A percentile compares a stretch with the other conserved stretches of the same genome.
Evolutionary conservation across 2,888 invertebrate genomes (phyloP).

Genomic region (Coenonympha glycerion): DNA sequence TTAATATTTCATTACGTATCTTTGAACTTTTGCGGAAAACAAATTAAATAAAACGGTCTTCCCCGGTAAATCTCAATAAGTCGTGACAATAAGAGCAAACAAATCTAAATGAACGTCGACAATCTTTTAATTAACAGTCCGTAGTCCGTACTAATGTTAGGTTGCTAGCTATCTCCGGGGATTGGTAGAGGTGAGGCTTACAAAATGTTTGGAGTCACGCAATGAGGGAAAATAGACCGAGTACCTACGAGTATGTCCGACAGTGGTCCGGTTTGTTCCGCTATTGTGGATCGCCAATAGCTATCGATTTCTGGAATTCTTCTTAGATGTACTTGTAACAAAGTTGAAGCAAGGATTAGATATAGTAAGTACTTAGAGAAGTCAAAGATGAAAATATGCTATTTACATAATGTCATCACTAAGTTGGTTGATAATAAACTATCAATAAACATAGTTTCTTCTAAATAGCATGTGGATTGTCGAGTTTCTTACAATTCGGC

Average conservation of each 20-base stretch:
- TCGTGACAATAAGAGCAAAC: constrained; percentile 40
- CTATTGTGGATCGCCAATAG: constrained; percentile 13
- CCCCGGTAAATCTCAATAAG: constrained; percentile 35
- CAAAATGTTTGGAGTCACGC: constrained; percentile 70
- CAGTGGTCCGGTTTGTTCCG: constrained; percentile 22
- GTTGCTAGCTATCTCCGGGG: constrained; percentile 47
- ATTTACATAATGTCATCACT: too few relatives aligned
- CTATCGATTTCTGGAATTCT: constrained; percentile 3
- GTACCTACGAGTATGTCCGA: too few relatives aligned
- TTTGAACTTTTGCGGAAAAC: neutral
- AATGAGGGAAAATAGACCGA: constrained; percentile 35
- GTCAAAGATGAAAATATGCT: too few relatives aligned
- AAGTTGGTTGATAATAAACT: too few relatives aligned
- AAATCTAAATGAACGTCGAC: constrained; percentile 45
- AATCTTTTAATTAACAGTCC: constrained; percentile 52
- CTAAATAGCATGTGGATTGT: too few relatives aligned
- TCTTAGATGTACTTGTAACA: neutral
- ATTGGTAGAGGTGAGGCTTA: constrained; percentile 41
- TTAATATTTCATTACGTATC: too few relatives aligned
- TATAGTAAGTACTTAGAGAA: too few relatives aligned
- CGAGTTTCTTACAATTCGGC: too few relatives aligned
- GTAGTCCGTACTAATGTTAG: constrained; percentile 40
- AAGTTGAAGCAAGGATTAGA: neutral
- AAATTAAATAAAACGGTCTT: neutral
- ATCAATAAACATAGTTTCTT: too few relatives aligned